phyloP scores from a whole-genome alignment of 2,888 invertebrate genomes.

The Trimorus sp. region DNA sequence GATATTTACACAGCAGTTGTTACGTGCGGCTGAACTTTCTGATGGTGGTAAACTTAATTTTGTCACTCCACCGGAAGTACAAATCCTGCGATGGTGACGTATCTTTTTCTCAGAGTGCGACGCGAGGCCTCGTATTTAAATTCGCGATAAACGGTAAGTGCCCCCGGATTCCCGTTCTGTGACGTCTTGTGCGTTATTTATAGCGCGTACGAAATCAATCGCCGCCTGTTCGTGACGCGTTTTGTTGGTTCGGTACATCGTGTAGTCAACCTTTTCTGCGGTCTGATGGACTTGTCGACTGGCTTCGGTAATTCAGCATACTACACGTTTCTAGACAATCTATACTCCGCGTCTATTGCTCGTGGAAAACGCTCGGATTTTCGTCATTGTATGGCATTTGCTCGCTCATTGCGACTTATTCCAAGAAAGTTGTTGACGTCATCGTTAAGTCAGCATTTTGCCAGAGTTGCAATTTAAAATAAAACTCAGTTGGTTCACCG shows the following conservation, averaged over 20 bases:
- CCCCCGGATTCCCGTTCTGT: slow-evolving; percentile 54
- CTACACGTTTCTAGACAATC: slow-evolving; percentile 36
- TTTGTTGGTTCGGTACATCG: slow-evolving; percentile 65
- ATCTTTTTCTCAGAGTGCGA: slow-evolving; percentile 2
- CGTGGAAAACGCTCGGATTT: slow-evolving; percentile 31
- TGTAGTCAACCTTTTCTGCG: slow-evolving; percentile 68
- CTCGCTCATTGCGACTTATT: slow-evolving; percentile 19
- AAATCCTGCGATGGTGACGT: slow-evolving; percentile 28
- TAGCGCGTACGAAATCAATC: slow-evolving; percentile 67
- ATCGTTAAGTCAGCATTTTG: slow-evolving; percentile 30
- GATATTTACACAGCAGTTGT: neutral
- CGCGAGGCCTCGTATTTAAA: slow-evolving; percentile 66
- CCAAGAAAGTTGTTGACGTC: slow-evolving; percentile 15
- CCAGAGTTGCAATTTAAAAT: slow-evolving; percentile 24
- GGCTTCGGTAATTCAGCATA: slow-evolving; percentile 48
- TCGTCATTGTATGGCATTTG: slow-evolving; percentile 14
- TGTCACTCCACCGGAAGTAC: neutral
- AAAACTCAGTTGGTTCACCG: slow-evolving; percentile 2
- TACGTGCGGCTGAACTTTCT: no score
- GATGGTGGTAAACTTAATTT: no score
- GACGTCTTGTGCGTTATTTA: slow-evolving; percentile 59
- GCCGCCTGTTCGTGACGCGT: slow-evolving; percentile 67
- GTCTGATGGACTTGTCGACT: slow-evolving; percentile 64
- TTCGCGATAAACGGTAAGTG: slow-evolving; percentile 60
- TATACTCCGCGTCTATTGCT: slow-evolving; percentile 32